Percentiles rank a stretch among this genome's conserved stretches.
Evolutionary conservation across 2,888 invertebrate species (phyloP).

Genomic region (Hydraecia micacea): DNA sequence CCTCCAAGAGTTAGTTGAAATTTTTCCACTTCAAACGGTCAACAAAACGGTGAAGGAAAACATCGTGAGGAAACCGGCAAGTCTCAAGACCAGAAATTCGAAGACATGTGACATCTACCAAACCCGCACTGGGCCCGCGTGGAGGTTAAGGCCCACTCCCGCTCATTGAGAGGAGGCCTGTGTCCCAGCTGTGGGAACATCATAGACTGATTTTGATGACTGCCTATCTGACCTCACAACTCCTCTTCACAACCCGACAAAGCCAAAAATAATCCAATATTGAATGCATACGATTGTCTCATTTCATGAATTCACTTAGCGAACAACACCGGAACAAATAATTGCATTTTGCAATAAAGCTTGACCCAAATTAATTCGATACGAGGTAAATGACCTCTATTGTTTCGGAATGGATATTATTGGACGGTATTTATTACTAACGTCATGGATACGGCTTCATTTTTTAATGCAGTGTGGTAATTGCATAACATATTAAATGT

Average conservation of each 20-base stretch:
- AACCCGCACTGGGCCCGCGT: not conserved
- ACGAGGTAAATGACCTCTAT: slow-evolving; percentile 14
- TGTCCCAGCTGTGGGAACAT: not conserved
- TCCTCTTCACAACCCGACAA: too few relatives aligned
- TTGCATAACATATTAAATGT: too few relatives aligned
- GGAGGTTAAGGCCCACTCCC: not conserved
- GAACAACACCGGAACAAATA: not conserved
- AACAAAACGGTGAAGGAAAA: not conserved
- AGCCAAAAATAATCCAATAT: not conserved
- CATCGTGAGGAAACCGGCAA: not conserved
- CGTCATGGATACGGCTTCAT: not conserved
- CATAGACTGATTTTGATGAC: not conserved
- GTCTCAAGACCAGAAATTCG: not conserved
- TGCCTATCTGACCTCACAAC: not conserved
- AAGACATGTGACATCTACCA: not conserved
- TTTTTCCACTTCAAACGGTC: too few relatives aligned
- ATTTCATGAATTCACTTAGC: slow-evolving; percentile 16
- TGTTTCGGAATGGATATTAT: slow-evolving; percentile 10
- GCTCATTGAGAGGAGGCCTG: not conserved
- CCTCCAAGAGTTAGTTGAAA: too few relatives aligned
- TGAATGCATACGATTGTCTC: not conserved
- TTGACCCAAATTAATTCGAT: slow-evolving; percentile 42
- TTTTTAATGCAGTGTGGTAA: not conserved
- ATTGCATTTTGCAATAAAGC: slow-evolving; percentile 41
- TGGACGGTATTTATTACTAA: not conserved